Evolutionary conservation across 1,140 invertebrate genomes (phyloP).

Genomic region (Drosophila sechellia): DNA sequence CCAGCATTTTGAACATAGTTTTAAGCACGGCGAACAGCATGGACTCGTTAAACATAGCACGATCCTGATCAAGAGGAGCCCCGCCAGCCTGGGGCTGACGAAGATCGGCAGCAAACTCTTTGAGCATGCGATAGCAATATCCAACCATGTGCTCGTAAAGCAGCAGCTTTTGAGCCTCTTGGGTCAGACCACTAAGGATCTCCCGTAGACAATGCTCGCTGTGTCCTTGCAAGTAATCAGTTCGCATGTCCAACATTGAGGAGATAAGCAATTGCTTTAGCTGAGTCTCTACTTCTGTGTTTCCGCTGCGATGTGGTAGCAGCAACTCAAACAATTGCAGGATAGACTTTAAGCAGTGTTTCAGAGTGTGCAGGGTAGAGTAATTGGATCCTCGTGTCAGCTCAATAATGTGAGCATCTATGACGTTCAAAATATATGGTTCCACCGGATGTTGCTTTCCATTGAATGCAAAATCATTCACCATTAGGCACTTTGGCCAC

Average conservation of each 20-base stretch:
- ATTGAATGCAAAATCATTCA: constrained; percentile 69
- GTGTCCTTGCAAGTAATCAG: constrained; percentile 89
- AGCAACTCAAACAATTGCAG: constrained; percentile 73
- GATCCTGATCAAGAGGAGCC: constrained; percentile 34
- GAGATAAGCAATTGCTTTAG: constrained; percentile 88
- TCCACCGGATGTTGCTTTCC: constrained; percentile 75
- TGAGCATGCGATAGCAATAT: constrained; percentile 89
- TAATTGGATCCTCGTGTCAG: constrained; percentile 64
- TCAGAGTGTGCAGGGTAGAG: constrained; percentile 76
- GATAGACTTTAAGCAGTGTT: constrained; percentile 78
- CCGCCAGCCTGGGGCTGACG: constrained; percentile 17
- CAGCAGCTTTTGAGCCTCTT: constrained; percentile 87
- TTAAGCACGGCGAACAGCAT: constrained; percentile 84
- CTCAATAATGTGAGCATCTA: constrained; percentile 78
- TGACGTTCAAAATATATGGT: constrained; percentile 74
- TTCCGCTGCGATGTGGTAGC: constrained; percentile 61
- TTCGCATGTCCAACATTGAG: constrained; percentile 90
- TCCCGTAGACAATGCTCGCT: constrained; percentile 88
- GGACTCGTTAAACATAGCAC: constrained; percentile 69
- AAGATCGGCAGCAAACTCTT: constrained; percentile 86
- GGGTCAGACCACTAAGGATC: constrained; percentile 86
- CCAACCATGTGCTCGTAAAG: constrained; percentile 88
- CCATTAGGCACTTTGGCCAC: constrained; percentile 76
- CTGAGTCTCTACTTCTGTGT: constrained; percentile 48
- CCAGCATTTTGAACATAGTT: constrained; percentile 94